Conservation (phyloP, 2,888 invertebrate species). For the Asteroscopus sphinx region DNA sequence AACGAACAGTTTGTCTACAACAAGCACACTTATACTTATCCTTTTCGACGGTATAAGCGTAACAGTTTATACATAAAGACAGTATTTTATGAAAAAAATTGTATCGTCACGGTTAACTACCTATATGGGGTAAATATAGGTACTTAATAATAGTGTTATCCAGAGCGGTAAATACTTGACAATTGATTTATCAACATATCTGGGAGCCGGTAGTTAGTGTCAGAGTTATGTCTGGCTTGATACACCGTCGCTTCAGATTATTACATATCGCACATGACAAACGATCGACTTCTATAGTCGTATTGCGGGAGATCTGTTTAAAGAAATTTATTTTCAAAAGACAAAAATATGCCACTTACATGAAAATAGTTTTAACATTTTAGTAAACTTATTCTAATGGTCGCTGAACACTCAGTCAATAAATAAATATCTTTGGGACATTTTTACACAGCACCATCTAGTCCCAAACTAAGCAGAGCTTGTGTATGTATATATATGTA, state of each 20-base stretch:
- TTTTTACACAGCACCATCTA: too few species aligned
- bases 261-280: slow-evolving; percentile 17
- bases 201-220: slow-evolving; percentile 9
- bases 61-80: neutral
- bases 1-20: neutral
- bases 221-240: slow-evolving; percentile 3
- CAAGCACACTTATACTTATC: neutral
- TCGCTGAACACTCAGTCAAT: too few species aligned
- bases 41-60: neutral
- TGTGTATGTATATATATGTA: too few species aligned
- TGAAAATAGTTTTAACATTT: too few species aligned
- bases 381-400: too few species aligned
- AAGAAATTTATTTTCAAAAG: too few species aligned
- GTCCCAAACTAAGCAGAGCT: too few species aligned
- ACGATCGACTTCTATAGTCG: neutral
- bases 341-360: too few species aligned
- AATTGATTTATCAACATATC: slow-evolving; percentile 29
- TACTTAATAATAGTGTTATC: slow-evolving; percentile 21
- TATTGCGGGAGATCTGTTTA: slow-evolving; percentile 2
- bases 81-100: slow-evolving; percentile 8
- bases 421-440: too few species aligned
- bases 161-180: slow-evolving; percentile 22
- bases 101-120: slow-evolving; percentile 28
- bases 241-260: neutral
- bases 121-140: slow-evolving; percentile 20